Base-by-base conservation (phyloP, 1,140 invertebrate species). In the Drosophila grimshawi region DNA sequence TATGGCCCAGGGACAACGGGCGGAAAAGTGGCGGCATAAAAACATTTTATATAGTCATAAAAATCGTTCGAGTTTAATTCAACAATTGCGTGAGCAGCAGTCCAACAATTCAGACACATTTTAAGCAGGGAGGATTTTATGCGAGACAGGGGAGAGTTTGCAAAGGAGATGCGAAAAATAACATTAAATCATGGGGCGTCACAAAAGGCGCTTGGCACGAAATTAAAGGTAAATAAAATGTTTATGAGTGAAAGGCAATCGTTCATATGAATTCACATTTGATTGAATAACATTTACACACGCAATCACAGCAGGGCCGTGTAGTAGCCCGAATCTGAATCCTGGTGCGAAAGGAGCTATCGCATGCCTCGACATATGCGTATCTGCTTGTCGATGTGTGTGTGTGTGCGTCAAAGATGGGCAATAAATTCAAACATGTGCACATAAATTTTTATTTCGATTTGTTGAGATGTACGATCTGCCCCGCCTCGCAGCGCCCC, bases 241-340 rank as follows among this genome's bases (percentile, higher is more conserved):
- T 86, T 86, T 86, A 86, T 86, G 83, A 86, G 80, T 82, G 80
- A 67, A 88, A 57, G 67, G 82, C 70, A 81, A 81, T 73, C 76
- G 83, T 86, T 79, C 80, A 86, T 88, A 86, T 86, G 76, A 86
- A 89, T 86, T 86, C 85, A 74, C 83, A 88, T 86, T 86, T 86
- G 83, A 86, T 86, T 86, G 83, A 86, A 89, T 86, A 86, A 89
- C 83, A 89, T 88, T 88, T 88, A 83, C 83, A 89, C 83, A 88
- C 80, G 85, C 83, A 80, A 82, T 65, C 74, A 19, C 19, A 19
- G 19, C 19, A 19, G 19, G 19, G 19, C 19, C 2, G 1, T 19
- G 19, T 19, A 19, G 68, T 80, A 62, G 43, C 66, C 78, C 49
- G 65, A 63, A 37, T 61, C 72, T 55, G 76, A 74, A 74, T 74